Evolutionary conservation across 2,113 vertebrate species (phyloP), one percentile per base, ranked within the genome.

Genomic region (Empidonax traillii): DNA sequence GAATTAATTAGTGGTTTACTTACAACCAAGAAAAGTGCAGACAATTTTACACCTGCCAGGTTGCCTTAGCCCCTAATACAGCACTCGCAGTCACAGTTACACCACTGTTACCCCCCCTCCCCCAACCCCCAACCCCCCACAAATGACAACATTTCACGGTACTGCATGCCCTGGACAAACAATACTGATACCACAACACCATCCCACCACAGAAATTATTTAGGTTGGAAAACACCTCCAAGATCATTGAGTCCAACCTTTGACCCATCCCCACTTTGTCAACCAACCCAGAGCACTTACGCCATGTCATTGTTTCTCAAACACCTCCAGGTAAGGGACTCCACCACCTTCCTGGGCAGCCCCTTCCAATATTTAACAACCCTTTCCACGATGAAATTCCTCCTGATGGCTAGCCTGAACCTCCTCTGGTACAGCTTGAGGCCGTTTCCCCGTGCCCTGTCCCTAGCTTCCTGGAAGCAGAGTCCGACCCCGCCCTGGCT

Each of bases 291-390:
- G 23, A n/a, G 55, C 65, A 53, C 18, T 6, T 13, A 62, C n/a
- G 39, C 23, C n/a, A 19, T 1, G 1, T 18, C 35, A 39, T 14
- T 2, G 0, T 9, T 71, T n/a, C 15, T 3, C 5, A 10, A 23
- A 7, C 14, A 39, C 58, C 20, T 65, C 30, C 49, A 43, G 21
- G 20, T 30, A 31, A 6, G 16, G 5, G 6, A 63, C 30, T 25
- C 30, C 25, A 18, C 6, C n/a, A 22, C 14, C 14, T 14, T 39
- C 35, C 35, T 7, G 11, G 22, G 21, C 16, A 73, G 21, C 21
- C 30, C 6, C 16, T 79, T 47, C 21, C 30, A 72, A 8, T 4
- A 20, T 20, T 53, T 39, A 53, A 39, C 39, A 53, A 9, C 12
- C 23, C 28, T 3, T 25, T 25, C n/a, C 24, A 41, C 6, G 4